Evolutionary conservation across 2,113 vertebrate genomes (phyloP), one percentile per base, ranked within the genome.

Genomic region (Cygnus buccinator): DNA sequence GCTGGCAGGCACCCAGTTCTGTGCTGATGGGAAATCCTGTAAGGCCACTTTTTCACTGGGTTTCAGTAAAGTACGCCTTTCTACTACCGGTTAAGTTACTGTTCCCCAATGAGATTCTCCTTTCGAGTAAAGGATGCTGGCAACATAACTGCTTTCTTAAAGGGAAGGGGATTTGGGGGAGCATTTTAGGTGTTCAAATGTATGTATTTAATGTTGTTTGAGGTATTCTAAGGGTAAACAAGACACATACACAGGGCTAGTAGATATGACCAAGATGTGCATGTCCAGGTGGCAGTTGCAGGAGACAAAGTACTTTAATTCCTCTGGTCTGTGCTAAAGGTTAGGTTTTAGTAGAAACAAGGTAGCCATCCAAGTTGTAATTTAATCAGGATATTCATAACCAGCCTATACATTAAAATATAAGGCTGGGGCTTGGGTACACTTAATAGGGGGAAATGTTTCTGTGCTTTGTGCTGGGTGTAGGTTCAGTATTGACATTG

Each of bases 221-320:
- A 74, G 6, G 6, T 80, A 21, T 70, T 94, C 13, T 68, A 5
- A 57, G 58, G 12, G 39, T 68, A 48, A 84, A 12, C 26, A 35
- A 57, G 50, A 9, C 19, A 37, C n/a, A 31, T 10, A 1, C 11
- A 0, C 1, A 2, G 37, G 46, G 29, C 48, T 66, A 9, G 35
- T 13, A 52, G 70, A 3, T 66, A 3, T 12, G 29, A 46, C 54
- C 35, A 35, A 48, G 59, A 7, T 20, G 11, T 23, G 26, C 85
- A 13, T 18, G 31, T 46, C 54, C 52, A 3, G 23, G 41, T 68
- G 63, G 22, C 67, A 43, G 29, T 71, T 66, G 39, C 9, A 54
- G 68, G 43, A 55, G 43, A n/a, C 21, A 31, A 28, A 55, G 23
- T 29, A 7, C 21, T 25, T 72, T 33, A 17, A 25, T 44, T 70